Evolutionary conservation across 2,888 invertebrate genomes (phyloP), one percentile per base, ranked within the genome.

Genomic region (Drosophila mulleri): DNA sequence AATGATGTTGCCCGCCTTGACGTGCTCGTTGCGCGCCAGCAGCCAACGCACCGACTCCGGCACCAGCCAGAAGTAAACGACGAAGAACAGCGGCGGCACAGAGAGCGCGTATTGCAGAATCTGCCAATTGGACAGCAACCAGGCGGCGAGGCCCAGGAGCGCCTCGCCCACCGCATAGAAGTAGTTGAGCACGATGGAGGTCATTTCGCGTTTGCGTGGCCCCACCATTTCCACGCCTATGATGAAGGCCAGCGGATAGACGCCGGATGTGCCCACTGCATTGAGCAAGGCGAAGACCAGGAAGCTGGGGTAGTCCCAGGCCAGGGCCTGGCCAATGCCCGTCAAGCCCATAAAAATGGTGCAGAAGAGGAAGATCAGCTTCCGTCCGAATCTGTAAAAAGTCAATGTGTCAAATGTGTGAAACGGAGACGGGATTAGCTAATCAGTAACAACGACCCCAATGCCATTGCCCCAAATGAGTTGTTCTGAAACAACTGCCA

Each of bases 41-140:
- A 95, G 91, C 95, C 95, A 96, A 74, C 96, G 92, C 0, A 95
- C 94, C 0, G 84, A 95, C 91, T 96, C 96, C 1, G 95, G 95
- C 26, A 95, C 93, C 35, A 92, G 94, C 95, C 95, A 95, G 82
- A 94, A 94, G 82, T 95, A 95, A 20, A 91, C 91, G 26, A 95
- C 89, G 82, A 95, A 95, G 23, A 95, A 72, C 12, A 94, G 88
- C 8, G 95, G 94, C 6, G 95, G 95, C 11, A 94, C 93, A 20
- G 95, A 95, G 6, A 95, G 93, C 8, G 94, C 92, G 54, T 94
- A 91, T 78, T 95, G 95, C 35, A 95, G 80, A 2, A 92, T 81
- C n/a, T 94, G 91, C 95, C 95, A 96, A 81, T 95, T 94, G 70
- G 93, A 92, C 2, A 94, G 91, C n/a, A 94, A 86, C 94, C 94